These are phyloP conservation scores for Petrocephalus schoutedeni DNA, from an alignment of 2,797 vertebrate species.

Conservation along the genomic window DNA sequence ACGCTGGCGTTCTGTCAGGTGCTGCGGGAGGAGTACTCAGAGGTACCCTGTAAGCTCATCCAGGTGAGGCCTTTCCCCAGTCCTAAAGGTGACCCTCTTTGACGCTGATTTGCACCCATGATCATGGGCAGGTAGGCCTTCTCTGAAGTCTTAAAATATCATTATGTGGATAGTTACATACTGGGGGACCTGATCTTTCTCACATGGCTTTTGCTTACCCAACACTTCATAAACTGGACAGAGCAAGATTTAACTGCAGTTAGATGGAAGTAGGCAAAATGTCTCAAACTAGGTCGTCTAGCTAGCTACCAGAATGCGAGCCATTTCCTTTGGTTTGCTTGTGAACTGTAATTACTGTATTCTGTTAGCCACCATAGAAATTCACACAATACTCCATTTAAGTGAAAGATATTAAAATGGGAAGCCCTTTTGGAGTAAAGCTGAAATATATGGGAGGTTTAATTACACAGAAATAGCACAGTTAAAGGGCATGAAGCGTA, in stretches of 20 bases:
- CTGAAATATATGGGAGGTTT: neutral
- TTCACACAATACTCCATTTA: neutral
- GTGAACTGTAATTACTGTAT: neutral
- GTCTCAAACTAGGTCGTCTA: neutral
- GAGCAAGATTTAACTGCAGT: neutral
- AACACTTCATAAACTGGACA: neutral
- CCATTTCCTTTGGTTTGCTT: neutral
- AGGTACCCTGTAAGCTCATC: conserved; percentile 67
- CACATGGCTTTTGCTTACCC: neutral
- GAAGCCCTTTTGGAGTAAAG: neutral
- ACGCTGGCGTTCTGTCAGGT: conserved; percentile 73
- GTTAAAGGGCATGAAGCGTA: neutral
- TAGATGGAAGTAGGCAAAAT: neutral
- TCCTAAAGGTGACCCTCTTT: neutral
- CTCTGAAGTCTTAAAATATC: neutral
- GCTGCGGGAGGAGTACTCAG: conserved; percentile 69
- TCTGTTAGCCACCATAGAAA: neutral
- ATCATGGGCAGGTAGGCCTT: neutral
- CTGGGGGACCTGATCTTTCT: neutral
- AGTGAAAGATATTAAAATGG: neutral
- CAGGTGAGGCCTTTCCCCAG: conserved; percentile 51
- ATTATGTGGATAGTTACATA: neutral
- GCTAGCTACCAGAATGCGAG: neutral
- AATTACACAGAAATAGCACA: neutral
- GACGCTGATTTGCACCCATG: neutral